Evolutionary conservation across 2,888 invertebrate genomes (phyloP).

Genomic region (Pyrgus malvae): DNA sequence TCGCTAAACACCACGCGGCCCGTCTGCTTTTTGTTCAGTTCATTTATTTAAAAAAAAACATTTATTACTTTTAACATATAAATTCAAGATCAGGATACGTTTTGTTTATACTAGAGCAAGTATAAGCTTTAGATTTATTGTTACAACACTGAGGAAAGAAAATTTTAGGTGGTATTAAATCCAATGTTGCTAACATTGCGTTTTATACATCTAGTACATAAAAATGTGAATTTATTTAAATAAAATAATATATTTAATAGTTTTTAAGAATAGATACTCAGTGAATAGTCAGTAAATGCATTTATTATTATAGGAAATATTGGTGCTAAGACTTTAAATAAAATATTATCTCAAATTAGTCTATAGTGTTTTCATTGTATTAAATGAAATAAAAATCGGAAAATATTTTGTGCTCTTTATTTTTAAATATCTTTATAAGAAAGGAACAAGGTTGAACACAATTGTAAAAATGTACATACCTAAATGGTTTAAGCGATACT

Average conservation of each 20-base stretch:
- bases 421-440: background rate
- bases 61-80: too few species aligned
- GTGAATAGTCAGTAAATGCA: slow-evolving; percentile 69
- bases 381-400: slow-evolving; percentile 13
- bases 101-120: too few species aligned
- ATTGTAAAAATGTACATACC: background rate
- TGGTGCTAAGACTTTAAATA: slow-evolving; percentile 35
- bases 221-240: too few species aligned
- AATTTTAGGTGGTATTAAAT: too few species aligned
- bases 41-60: too few species aligned
- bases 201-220: slow-evolving; percentile 2
- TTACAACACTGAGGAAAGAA: too few species aligned
- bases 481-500: background rate
- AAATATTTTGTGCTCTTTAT: slow-evolving; percentile 11
- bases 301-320: slow-evolving; percentile 60
- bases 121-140: too few species aligned
- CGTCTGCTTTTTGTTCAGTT: too few species aligned
- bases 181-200: slow-evolving; percentile 3
- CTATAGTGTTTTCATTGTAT: slow-evolving; percentile 5
- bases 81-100: too few species aligned
- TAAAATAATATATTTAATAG: too few species aligned
- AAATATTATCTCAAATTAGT: slow-evolving; percentile 7
- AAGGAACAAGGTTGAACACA: background rate
- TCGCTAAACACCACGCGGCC: too few species aligned
- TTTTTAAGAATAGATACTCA: too few species aligned